Evolutionary conservation across 2,113 vertebrate species (phyloP).

Genomic region (Phocoena phocoena): DNA sequence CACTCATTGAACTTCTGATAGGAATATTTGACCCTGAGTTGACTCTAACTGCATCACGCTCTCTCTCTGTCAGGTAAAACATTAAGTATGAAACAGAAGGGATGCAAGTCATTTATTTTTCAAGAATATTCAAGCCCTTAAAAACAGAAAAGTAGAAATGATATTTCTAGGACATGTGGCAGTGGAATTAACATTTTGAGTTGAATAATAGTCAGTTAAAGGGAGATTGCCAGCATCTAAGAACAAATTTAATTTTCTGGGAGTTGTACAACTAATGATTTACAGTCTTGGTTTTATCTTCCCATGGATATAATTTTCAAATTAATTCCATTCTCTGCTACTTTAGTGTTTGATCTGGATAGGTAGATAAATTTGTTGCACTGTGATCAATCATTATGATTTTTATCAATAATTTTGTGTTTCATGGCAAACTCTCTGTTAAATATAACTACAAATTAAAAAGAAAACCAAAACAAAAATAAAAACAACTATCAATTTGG

Average conservation of each 20-base stretch:
- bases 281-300: neutral
- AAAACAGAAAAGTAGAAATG: neutral
- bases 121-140: neutral
- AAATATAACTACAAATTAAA: neutral
- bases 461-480: neutral
- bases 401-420: neutral
- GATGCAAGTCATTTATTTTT: neutral
- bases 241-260: neutral
- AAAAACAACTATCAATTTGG: neutral
- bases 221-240: rapidly evolving
- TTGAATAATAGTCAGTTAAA: neutral
- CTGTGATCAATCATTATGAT: neutral
- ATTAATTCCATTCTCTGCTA: neutral
- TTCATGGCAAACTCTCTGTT: neutral
- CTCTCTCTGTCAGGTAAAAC: neutral
- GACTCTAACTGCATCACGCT: neutral
- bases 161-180: neutral
- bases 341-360: neutral
- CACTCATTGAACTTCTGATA: neutral
- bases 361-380: neutral
- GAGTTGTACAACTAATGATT: neutral
- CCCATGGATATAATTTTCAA: neutral
- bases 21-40: neutral
- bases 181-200: neutral
- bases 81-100: neutral